Evolutionary conservation across 2,113 vertebrate species (phyloP), one percentile per base, ranked within the genome.

Genomic region (Procavia capensis): DNA sequence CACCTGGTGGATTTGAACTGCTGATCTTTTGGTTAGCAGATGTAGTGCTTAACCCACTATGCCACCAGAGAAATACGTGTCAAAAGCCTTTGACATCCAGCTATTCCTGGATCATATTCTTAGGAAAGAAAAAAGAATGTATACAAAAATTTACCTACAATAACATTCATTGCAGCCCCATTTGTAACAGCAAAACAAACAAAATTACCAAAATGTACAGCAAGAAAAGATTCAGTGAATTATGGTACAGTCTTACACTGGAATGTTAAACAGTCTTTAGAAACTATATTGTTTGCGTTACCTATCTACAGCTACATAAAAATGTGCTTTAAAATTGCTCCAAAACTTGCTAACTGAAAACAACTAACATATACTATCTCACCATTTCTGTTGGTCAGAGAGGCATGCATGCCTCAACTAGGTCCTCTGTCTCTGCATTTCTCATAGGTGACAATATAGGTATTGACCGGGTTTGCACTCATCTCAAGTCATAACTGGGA

Each of bases 151-250:
- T 92, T 61, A 84, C 36, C n/a, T 95, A 85, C 45, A 81, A 17
- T 82, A 24, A n/a, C 74, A 87, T 75, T 79, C 72, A 68, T 24
- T 61, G 41, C 17, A 82, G 24, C 43, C 61, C 59, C 45, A 3
- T 90, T 96, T 90, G 74, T 90, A 96, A 90, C 45, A 92, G 31
- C 59, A 94, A 97, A 93, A 91, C 41, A 89, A 93, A 50, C 80
- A 68, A 36, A 95, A 78, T 68, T 74, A 43, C 39, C 81, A 95
- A 81, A 93, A 59, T 43, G 11, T 47, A 2, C 5, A 85, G 11
- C 45, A 82, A 82, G 64, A 57, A 74, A 92, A 94, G 43, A 74
- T 43, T 90, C 27, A 76, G n/a, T 81, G 45, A 85, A 88, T 61
- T 64, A 45, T 80, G 59, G 36, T 45, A 75, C 25, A 81, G 36